Conservation (phyloP, 2,113 vertebrate genomes). For the Myiozetetes cayanensis region DNA sequence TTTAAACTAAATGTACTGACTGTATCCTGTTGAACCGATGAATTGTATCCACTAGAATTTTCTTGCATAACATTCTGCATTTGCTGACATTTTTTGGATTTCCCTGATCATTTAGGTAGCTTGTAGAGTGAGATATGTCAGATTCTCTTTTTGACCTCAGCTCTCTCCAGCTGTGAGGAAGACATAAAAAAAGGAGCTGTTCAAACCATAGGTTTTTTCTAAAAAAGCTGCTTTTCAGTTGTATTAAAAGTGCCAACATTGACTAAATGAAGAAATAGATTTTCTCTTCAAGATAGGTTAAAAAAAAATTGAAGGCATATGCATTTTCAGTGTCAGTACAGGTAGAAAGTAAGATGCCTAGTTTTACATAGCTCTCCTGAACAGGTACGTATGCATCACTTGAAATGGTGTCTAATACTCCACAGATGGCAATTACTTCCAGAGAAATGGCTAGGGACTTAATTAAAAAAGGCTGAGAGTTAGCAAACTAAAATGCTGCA, state of each 20-base stretch:
- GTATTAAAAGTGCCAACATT: conserved; percentile 63
- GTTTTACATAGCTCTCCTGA: conserved; percentile 57
- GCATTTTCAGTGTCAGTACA: conserved; percentile 59
- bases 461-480: conserved; percentile 74
- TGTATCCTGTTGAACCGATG: conserved; percentile 25
- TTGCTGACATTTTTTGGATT: not conserved
- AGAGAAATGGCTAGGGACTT: conserved; percentile 73
- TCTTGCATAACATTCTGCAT: not conserved
- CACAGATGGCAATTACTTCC: conserved; percentile 72
- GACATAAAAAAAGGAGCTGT: not conserved
- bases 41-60: conserved; percentile 19
- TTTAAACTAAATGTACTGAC: conserved; percentile 44
- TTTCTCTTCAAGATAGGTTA: conserved; percentile 46
- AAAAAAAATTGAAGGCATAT: conserved; percentile 43
- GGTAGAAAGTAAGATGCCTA: conserved; percentile 35
- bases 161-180: not conserved
- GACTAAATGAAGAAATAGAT: conserved; percentile 59
- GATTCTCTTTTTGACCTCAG: not conserved
- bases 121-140: not conserved
- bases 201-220: not conserved
- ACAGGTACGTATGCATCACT: conserved; percentile 54
- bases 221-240: conserved; percentile 64
- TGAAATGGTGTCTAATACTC: conserved; percentile 69
- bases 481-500: conserved; percentile 63
- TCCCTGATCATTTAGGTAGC: not conserved